A percentile compares a stretch with the other conserved stretches of the same genome.
phyloP scores from a whole-genome alignment of 2,113 vertebrate genomes.

The Pluvialis apricaria region DNA sequence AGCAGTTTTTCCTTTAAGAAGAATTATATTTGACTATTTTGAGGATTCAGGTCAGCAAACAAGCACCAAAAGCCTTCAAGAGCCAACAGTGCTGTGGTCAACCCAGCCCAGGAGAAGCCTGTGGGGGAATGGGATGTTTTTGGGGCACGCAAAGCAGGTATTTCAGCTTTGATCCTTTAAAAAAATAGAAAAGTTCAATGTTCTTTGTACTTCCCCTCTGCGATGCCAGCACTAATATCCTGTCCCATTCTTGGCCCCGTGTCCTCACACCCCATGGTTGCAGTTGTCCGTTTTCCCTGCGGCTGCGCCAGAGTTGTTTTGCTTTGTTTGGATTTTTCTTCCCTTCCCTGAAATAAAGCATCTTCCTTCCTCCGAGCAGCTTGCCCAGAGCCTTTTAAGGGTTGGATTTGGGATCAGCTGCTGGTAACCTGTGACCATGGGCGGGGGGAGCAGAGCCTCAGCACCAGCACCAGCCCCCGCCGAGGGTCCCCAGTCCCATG shows the following conservation, averaged over 20 bases:
- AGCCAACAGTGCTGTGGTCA: fast-evolving
- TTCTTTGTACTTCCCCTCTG: background rate
- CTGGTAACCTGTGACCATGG: fast-evolving
- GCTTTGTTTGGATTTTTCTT: background rate
- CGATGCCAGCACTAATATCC: background rate
- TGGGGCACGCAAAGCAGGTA: background rate
- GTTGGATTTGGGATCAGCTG: fast-evolving
- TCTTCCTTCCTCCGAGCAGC: background rate
- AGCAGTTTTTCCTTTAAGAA: background rate
- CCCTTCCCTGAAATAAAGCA: background rate
- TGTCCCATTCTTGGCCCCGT: background rate
- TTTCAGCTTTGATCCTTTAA: background rate
- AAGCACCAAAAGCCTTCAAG: background rate
- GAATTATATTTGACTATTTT: background rate
- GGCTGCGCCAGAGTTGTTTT: fast-evolving
- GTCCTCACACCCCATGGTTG: fast-evolving
- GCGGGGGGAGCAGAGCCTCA: background rate
- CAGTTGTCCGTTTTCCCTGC: fast-evolving
- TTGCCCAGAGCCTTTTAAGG: background rate
- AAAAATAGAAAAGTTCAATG: background rate
- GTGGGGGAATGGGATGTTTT: fast-evolving
- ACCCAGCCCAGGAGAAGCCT: background rate
- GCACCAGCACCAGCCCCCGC: background rate
- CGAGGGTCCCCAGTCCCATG: fast-evolving
- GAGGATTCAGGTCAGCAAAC: background rate